These are phyloP conservation scores for Halcyon chelicuti DNA, from an alignment of 2,797 vertebrate genomes.

Conservation along the genomic window DNA sequence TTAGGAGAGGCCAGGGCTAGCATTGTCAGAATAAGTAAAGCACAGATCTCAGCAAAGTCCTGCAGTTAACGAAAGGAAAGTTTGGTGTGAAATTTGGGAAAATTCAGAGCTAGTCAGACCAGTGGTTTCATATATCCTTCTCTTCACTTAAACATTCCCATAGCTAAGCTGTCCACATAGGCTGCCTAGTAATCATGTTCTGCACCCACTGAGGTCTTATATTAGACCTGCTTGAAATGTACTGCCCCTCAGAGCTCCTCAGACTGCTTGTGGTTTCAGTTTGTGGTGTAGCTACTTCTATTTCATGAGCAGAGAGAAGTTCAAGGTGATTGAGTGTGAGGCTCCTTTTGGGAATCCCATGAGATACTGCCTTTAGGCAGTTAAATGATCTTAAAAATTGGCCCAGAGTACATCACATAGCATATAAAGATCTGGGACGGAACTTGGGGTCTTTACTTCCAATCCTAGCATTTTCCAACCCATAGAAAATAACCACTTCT, in stretches of 20 bases:
- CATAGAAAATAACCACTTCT: not conserved
- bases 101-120: not conserved
- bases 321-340: not conserved
- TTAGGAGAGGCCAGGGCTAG: not conserved
- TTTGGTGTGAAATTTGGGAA: not conserved
- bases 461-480: not conserved
- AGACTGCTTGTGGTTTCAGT: not conserved
- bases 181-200: not conserved
- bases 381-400: not conserved
- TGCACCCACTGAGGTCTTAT: not conserved
- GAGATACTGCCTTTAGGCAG: rapidly evolving
- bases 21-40: not conserved
- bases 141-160: not conserved
- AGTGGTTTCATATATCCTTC: not conserved
- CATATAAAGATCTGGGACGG: not conserved
- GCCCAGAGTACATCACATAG: not conserved
- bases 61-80: not conserved
- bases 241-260: not conserved
- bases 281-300: not conserved
- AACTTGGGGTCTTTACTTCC: not conserved
- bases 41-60: not conserved
- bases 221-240: not conserved
- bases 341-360: not conserved
- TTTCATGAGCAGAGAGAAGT: not conserved
- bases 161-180: not conserved